A percentile compares a stretch with the other conserved stretches of the same genome.
Conservation (phyloP, 1,140 invertebrate genomes). For the Chironomus tepperi region DNA sequence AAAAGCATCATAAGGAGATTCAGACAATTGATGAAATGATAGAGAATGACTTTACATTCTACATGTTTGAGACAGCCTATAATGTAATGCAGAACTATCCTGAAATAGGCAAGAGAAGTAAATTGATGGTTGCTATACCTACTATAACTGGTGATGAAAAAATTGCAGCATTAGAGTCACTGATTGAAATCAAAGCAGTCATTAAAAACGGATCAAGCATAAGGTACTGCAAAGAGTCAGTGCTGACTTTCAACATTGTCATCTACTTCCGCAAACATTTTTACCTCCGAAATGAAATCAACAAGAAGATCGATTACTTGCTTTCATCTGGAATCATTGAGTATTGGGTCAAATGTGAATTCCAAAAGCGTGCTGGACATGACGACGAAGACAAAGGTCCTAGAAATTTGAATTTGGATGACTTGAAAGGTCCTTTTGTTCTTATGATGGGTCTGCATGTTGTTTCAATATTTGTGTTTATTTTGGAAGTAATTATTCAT, state of each 20-base stretch:
- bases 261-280: not conserved
- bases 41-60: not conserved
- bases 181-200: not conserved
- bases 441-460: no score
- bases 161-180: not conserved
- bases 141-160: not conserved
- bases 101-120: not conserved
- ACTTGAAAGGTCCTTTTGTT: not conserved
- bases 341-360: not conserved
- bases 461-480: no score
- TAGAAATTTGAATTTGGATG: not conserved
- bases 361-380: not conserved
- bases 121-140: not conserved
- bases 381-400: not conserved
- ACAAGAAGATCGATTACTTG: not conserved
- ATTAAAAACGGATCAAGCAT: not conserved
- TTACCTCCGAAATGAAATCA: not conserved
- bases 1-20: not conserved
- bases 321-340: not conserved
- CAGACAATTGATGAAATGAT: constrained; percentile 4
- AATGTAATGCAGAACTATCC: not conserved
- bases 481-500: no score
- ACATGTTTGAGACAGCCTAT: not conserved
- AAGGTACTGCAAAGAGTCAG: not conserved
- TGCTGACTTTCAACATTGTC: not conserved